Base-by-base conservation (phyloP, 2,113 vertebrate species). In the Corythornis madagascariensis region DNA sequence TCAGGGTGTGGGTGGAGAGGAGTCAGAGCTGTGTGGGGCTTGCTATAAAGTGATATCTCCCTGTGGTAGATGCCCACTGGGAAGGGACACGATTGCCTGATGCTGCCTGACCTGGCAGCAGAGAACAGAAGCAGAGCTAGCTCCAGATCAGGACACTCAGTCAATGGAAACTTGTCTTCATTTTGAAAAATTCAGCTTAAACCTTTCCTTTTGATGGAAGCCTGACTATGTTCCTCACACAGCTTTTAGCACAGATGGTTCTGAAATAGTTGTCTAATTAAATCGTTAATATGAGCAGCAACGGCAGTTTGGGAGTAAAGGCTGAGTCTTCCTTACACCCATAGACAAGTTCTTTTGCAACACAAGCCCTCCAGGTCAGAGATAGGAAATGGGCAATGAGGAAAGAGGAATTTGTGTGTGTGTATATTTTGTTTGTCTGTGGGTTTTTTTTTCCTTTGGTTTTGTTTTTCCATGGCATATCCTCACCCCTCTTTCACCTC, bases 21-120 rank as follows among this genome's bases (percentile, higher is more conserved):
- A 43, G 20, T n/a, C 4, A 4, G 43, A 26, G 7, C 63, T 10
- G 8, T 6, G 12, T 9, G 19, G 10, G 31, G 33, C 16, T 60
- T 16, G 9, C 61, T 25, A 17, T 17, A 31, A 31, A 33, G 19
- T 4, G 29, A 3, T 35, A 25, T 2, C 31, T 82, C 55, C 38
- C 29, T 4, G 7, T 0, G 10, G 16, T 3, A 52, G n/a, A 56
- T 38, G 50, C n/a, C 20, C 1, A 0, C 8, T 9, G 31, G 52
- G 24, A 33, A 16, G 10, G 61, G 18, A 48, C 0, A 2, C 3
- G 48, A 59, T 11, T 42, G 43, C n/a, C 28, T 40, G n/a, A 13
- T 8, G 13, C 43, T 42, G 55, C n/a, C 56, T 60, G 29, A 38
- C 16, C 22, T 22, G 45, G 45, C 40, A 56, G 79, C 28, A 56